Conservation (phyloP, 92 coral and sea anemone genomes). For the Palythoa heliodiscus region DNA sequence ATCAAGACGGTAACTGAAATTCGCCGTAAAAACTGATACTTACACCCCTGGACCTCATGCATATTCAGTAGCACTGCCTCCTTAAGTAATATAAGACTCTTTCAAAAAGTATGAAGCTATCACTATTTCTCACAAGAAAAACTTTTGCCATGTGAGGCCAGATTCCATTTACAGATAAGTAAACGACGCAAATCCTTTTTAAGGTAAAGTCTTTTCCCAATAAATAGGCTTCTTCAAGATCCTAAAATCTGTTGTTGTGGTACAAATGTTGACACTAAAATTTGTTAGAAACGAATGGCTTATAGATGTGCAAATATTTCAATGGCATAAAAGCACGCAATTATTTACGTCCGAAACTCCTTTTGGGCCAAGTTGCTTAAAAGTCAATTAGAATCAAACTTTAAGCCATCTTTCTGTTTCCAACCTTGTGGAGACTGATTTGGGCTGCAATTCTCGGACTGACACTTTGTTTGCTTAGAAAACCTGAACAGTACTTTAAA, state of each 20-base stretch:
- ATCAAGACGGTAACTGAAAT: no score
- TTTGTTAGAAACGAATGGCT: not conserved
- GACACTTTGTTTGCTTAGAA: no score
- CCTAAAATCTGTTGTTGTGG: not conserved
- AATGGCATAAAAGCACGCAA: not conserved
- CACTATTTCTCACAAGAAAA: not conserved
- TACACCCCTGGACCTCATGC: no score
- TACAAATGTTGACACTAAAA: not conserved
- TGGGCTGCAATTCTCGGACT: no score
- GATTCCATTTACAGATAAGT: not conserved
- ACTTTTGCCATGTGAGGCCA: not conserved
- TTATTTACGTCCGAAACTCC: not conserved
- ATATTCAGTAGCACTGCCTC: no score
- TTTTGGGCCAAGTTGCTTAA: no score
- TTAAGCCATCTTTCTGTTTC: not conserved
- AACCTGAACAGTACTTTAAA: no score
- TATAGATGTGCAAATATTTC: not conserved
- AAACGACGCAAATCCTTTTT: not conserved
- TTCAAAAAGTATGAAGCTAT: not conserved
- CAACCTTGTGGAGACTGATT: no score
- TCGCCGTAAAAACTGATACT: no score
- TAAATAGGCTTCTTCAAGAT: not conserved
- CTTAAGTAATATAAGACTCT: no score
- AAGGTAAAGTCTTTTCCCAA: not conserved
- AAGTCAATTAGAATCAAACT: not conserved